phyloP scores from a whole-genome alignment of 2,113 vertebrate species.

The Thamnophis sirtalis region DNA sequence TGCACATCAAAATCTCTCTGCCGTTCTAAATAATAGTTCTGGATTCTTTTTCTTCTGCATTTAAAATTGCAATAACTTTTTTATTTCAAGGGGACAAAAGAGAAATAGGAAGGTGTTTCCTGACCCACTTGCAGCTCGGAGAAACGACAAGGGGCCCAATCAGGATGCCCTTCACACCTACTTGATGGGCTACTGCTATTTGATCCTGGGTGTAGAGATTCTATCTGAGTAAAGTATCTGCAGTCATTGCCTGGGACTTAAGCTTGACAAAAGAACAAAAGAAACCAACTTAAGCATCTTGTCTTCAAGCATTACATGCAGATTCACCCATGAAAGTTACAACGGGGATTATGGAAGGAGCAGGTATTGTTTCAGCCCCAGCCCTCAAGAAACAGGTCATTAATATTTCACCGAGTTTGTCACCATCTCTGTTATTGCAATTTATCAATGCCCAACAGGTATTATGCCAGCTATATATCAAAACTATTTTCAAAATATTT shows the following conservation, averaged over 20 bases:
- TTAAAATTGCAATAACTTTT: not conserved
- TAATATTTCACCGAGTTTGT: constrained; percentile 98
- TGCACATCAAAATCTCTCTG: not conserved
- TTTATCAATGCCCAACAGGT: constrained; percentile 96
- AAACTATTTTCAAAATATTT: constrained; percentile 99
- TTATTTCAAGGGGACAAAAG: not conserved
- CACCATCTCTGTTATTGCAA: constrained; percentile 84
- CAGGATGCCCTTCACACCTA: not conserved
- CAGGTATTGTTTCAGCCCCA: constrained; percentile 82
- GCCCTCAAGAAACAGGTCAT: constrained; percentile 77
- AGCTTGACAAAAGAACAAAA: not conserved
- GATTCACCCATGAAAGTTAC: not conserved
- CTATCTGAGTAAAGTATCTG: not conserved
- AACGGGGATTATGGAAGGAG: constrained; percentile 28
- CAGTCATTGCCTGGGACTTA: not conserved
- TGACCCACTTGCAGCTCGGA: not conserved
- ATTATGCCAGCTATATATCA: constrained; percentile 97
- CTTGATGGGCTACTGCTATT: not conserved
- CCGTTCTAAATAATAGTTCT: not conserved
- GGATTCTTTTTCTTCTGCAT: not conserved
- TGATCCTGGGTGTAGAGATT: not conserved
- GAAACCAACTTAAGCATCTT: not conserved
- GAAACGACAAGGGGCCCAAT: not conserved
- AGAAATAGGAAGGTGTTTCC: not conserved
- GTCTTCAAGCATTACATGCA: not conserved